A percentile compares a stretch with the other conserved stretches of the same genome.
phyloP scores from a whole-genome alignment of 2,888 invertebrate genomes.

The Torymus tubicola region DNA sequence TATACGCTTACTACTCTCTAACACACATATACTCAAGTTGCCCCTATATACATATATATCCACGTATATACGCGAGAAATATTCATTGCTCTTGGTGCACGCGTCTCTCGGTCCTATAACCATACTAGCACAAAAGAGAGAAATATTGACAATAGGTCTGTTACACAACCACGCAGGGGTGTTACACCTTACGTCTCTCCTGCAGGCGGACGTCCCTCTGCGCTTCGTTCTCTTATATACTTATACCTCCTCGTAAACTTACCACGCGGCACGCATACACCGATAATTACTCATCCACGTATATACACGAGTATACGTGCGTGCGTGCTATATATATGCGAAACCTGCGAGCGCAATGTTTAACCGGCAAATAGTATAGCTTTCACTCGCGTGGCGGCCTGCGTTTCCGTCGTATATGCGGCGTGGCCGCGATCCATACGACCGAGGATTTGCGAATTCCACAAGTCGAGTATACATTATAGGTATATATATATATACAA shows the following conservation, averaged over 20 bases:
- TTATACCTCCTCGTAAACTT: constrained; percentile 20
- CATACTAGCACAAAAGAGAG: background rate
- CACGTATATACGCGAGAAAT: background rate
- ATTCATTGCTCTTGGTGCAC: constrained; percentile 19
- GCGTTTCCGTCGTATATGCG: constrained; percentile 8
- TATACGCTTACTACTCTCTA: background rate
- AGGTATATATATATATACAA: too few relatives aligned
- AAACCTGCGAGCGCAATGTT: constrained; percentile 39
- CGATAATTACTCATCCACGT: constrained; percentile 53
- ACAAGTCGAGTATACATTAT: too few relatives aligned
- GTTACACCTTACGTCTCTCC: background rate
- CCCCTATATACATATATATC: background rate
- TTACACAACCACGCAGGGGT: constrained; percentile 33
- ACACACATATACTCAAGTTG: background rate
- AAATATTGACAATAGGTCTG: constrained; percentile 54
- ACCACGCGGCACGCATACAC: constrained; percentile 12
- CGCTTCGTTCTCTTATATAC: background rate
- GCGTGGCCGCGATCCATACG: background rate
- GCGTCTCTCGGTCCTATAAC: constrained; percentile 20
- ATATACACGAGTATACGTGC: too few relatives aligned
- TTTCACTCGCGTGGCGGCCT: constrained; percentile 43
- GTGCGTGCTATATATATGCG: too few relatives aligned
- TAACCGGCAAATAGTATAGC: constrained; percentile 43
- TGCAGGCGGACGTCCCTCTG: background rate
- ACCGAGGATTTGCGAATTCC: background rate